Evolutionary conservation across 2,888 invertebrate species (phyloP).

Genomic region (Galerucella calmariensis): DNA sequence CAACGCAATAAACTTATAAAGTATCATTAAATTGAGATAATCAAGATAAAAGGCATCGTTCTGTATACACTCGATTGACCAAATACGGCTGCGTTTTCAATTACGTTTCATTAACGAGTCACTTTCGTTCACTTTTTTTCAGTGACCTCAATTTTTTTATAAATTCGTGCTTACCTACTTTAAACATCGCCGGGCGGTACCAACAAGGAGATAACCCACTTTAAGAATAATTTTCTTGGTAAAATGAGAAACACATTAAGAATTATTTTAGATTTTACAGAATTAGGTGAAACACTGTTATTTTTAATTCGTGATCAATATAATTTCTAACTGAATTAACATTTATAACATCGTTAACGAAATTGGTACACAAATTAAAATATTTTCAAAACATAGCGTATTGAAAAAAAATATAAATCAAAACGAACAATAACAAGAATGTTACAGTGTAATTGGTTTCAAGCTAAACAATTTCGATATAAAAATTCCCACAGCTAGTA

Average conservation of each 20-base stretch:
- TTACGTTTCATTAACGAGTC: constrained; percentile 28
- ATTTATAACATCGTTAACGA: too few species aligned
- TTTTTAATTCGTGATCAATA: too few species aligned
- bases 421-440: too few species aligned
- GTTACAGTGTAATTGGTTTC: too few species aligned
- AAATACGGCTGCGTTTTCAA: constrained; percentile 22
- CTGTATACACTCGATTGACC: constrained; percentile 18
- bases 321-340: too few species aligned
- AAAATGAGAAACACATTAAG: not conserved
- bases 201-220: constrained; percentile 23
- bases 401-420: too few species aligned
- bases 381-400: too few species aligned
- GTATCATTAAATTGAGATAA: not conserved
- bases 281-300: too few species aligned
- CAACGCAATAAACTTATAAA: not conserved
- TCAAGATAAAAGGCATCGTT: constrained; percentile 5
- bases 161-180: constrained; percentile 18
- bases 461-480: too few species aligned
- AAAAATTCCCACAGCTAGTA: too few species aligned
- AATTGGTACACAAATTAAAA: too few species aligned
- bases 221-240: not conserved
- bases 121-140: constrained; percentile 31
- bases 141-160: constrained; percentile 31
- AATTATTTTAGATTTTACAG: too few species aligned
- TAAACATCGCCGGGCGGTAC: not conserved